Evolutionary conservation across 37 sponge, comb jelly and placozoan genomes (phyloP), one percentile per base, ranked within the genome.

Genomic region (Theonella swinhoei): DNA sequence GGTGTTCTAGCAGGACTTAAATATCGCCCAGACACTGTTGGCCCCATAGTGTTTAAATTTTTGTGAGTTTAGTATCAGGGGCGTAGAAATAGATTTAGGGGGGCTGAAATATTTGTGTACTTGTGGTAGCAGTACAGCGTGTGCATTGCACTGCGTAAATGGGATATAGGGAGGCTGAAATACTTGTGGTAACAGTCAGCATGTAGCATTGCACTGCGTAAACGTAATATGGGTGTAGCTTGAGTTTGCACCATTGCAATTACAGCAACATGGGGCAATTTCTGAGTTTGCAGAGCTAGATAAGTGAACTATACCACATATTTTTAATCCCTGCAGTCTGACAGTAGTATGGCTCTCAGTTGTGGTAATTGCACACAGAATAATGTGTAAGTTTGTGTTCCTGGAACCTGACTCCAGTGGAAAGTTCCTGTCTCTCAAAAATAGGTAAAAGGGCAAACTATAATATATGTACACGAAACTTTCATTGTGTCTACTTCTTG

Each of bases 361-460:
- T 19, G 40, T 72, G 11, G 20, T 38, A 11, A 22, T n/a, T 39
- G 42, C 40, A n/a, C 73, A 72, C 30, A 36, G 23, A 31, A 1
- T 72, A 1, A 23, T 40, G 30, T 72, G 73, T 20, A 37, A 72
- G 42, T n/a, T 40, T 24, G 42, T 72, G 40, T 72, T 72, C 8
- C n/a, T 72, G 40, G 35, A 39, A 42, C 19, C 19, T 38, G 73
- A 36, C 39, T 17, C 54, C 54, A 42, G 73, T 26, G 73, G 73
- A 33, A 38, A 40, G 73, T 72, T 72, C 43, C 30, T 72, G 0
- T 35, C n/a, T 42, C 36, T 72, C 42, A 41, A 39, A 31, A 72
- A 72, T 42, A 38, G 42, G 73, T 72, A 25, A n/a, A n/a, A 39
- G 42, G 54, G 11, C 54, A 17, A 47, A 47, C 54, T n/a, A n/a